Conservation (phyloP, 2,113 vertebrate genomes). For the Blennius ocellaris region DNA sequence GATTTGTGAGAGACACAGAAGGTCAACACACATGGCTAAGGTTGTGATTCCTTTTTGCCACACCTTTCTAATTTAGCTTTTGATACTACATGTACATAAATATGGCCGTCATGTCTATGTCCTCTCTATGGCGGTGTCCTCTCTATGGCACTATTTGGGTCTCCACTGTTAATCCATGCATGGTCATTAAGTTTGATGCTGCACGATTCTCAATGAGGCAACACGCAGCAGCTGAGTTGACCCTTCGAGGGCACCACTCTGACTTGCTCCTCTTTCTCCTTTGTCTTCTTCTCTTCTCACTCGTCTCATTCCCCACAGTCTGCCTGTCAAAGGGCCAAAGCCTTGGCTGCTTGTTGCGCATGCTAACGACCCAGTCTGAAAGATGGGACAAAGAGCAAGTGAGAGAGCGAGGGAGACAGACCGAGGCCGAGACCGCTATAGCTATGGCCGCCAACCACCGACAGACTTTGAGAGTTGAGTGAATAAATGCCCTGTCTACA, state of each 20-base stretch:
- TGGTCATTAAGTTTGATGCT: constrained; percentile 69
- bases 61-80: constrained; percentile 36
- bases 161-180: constrained; percentile 52
- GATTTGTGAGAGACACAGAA: constrained; percentile 76
- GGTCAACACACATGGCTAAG: constrained; percentile 64
- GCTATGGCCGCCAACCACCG: constrained; percentile 68
- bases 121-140: constrained; percentile 29
- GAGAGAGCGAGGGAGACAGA: constrained; percentile 58
- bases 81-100: constrained; percentile 8
- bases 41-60: constrained; percentile 13
- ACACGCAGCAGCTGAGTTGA: constrained; percentile 49
- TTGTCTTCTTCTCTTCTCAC: constrained; percentile 60
- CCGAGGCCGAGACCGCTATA: constrained; percentile 60
- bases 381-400: constrained; percentile 58
- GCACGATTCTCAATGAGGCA: constrained; percentile 71
- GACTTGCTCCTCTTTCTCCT: constrained; percentile 61
- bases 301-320: constrained; percentile 74
- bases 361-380: constrained; percentile 70
- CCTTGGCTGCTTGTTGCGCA: constrained; percentile 76
- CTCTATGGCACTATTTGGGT: constrained; percentile 21
- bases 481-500: constrained; percentile 82
- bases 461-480: constrained; percentile 77
- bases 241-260: constrained; percentile 68
- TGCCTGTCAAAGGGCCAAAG: constrained; percentile 77
- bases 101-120: constrained; percentile 17